Evolutionary conservation across 2,113 vertebrate genomes (phyloP).

Genomic region (Lophochroa leadbeateri): DNA sequence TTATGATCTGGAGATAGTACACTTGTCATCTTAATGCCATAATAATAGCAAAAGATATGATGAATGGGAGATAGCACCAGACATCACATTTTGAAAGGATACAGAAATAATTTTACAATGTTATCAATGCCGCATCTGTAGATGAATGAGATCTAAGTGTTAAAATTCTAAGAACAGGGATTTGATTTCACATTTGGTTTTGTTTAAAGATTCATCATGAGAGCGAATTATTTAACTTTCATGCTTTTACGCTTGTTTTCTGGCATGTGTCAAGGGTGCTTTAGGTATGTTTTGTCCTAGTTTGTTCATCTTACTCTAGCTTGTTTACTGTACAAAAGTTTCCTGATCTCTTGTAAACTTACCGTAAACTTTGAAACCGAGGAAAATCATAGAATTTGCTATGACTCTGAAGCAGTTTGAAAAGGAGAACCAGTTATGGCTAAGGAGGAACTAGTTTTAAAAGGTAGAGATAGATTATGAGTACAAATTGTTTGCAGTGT

Average conservation of each 20-base stretch:
- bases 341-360: not conserved
- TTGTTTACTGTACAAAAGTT: not conserved
- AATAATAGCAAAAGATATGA: not conserved
- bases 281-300: not conserved
- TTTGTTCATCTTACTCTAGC: not conserved
- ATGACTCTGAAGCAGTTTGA: not conserved
- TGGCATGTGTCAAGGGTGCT: not conserved
- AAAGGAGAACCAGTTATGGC: not conserved
- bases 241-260: not conserved
- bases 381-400: not conserved
- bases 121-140: not conserved
- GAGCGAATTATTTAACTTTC: not conserved
- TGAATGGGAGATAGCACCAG: not conserved
- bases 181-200: not conserved
- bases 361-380: not conserved
- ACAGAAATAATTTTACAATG: not conserved
- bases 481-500: not conserved
- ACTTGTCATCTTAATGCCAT: not conserved
- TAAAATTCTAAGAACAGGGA: not conserved
- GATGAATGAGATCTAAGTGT: not conserved
- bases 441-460: not conserved
- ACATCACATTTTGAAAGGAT: not conserved
- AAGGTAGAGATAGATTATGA: not conserved
- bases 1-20: conserved; percentile 1
- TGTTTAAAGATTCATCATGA: not conserved